Evolutionary conservation across 2,113 vertebrate genomes (phyloP), one percentile per base, ranked within the genome.

Genomic region (Anas platyrhynchos): DNA sequence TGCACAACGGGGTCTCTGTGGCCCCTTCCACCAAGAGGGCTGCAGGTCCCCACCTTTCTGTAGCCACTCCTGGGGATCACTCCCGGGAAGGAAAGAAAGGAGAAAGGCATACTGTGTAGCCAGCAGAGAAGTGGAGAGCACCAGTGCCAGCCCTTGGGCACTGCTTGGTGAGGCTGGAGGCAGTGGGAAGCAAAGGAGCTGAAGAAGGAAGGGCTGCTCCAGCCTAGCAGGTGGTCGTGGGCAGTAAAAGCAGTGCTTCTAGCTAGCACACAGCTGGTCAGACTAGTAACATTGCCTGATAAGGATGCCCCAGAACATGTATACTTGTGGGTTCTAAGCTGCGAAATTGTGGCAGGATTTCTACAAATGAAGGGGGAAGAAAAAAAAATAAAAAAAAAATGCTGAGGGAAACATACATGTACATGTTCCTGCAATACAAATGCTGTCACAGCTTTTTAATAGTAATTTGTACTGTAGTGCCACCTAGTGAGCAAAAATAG

Each of bases 401-500:
- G 23, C 34, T 16, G 25, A 59, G 34, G 31, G 63, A 83, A 91
- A 83, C n/a, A 41, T 41, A 13, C 41, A 41, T 41, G 38, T 41
- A 41, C 38, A 20, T 2, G 27, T 2, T 34, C 13, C 55, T 31
- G 26, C 38, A 77, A 83, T 26, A 43, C 15, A 48, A 59, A 16
- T 2, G 13, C 3, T 26, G 25, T 31, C 54, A 3, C 0, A 6
- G 7, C 2, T 1, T 66, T 56, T 76, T 16, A 58, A 16, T 1
- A n/a, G 77, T 78, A 1, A 48, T 44, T 87, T 83, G 86, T 91
- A 54, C 48, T 91, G 61, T 68, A 8, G 21, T 85, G 93, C 97
- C 97, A 97, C 76, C 97, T 97, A 79, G 87, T 89, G 97, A 55
- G 34, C 52, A 71, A 46, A 65, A n/a, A 38, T 5, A 77, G 11